Percentiles rank a stretch among this genome's conserved stretches.
These are phyloP conservation scores for Apamea sordens DNA, from an alignment of 2,888 invertebrate genomes.

Conservation along the genomic window DNA sequence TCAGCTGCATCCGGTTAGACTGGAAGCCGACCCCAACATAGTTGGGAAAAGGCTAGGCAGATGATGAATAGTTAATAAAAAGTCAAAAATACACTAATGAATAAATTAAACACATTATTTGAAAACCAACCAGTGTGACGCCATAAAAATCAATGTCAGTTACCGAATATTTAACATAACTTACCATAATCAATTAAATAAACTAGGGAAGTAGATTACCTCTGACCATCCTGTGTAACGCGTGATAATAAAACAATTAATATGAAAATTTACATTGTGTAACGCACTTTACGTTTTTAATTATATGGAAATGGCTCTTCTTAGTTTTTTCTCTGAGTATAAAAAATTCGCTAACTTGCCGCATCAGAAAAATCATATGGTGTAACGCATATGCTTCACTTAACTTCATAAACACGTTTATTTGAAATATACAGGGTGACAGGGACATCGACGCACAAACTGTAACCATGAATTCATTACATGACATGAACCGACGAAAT, in stretches of 20 bases:
- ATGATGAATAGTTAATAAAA: neutral
- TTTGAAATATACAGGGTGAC: neutral
- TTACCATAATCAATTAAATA: slow-evolving; percentile 60
- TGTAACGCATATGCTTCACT: slow-evolving; percentile 10
- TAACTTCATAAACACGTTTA: neutral
- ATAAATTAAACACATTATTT: slow-evolving; percentile 46
- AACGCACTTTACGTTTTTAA: slow-evolving; percentile 32
- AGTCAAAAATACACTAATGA: neutral
- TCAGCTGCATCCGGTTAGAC: no score
- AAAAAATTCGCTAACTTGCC: neutral
- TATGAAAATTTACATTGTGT: slow-evolving; percentile 79
- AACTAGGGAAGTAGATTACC: slow-evolving; percentile 69
- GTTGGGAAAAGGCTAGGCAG: no score
- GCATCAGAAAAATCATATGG: neutral
- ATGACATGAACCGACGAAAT: no score
- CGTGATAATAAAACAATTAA: slow-evolving; percentile 80
- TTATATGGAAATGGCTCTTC: slow-evolving; percentile 16
- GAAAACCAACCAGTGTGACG: slow-evolving; percentile 56
- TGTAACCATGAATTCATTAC: no score
- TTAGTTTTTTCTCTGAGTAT: neutral
- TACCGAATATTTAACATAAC: slow-evolving; percentile 62
- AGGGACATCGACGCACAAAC: no score
- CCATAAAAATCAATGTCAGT: slow-evolving; percentile 67
- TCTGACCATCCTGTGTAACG: slow-evolving; percentile 76
- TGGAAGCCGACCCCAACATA: no score